Conservation (phyloP, 2,797 vertebrate species). For the Pipistrellus nathusii region DNA sequence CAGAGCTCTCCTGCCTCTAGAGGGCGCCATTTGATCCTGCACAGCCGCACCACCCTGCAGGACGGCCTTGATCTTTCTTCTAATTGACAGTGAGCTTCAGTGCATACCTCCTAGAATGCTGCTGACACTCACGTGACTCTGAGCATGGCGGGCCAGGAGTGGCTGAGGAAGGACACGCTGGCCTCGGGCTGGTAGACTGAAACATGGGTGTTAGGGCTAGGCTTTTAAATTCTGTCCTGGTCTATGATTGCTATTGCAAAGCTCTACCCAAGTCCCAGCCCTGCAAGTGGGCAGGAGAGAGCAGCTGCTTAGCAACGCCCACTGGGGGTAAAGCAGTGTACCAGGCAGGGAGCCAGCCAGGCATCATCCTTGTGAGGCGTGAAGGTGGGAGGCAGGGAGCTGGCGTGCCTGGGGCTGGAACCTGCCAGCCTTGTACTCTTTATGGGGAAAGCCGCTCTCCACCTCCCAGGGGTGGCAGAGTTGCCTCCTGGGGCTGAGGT, state of each 20-base stretch:
- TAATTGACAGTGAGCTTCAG: not conserved
- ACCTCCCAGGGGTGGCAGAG: not conserved
- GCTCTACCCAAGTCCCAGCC: not conserved
- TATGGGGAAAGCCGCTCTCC: not conserved
- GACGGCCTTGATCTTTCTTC: not conserved
- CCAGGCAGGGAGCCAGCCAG: not conserved
- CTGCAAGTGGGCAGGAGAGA: slow-evolving; percentile 49
- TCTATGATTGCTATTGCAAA: not conserved
- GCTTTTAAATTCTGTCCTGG: not conserved
- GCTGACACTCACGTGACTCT: not conserved
- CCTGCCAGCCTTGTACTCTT: not conserved
- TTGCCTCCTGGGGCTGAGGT: not conserved
- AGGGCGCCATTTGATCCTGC: slow-evolving; percentile 7
- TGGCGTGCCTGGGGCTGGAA: not conserved
- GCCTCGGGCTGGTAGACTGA: not conserved
- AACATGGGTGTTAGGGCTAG: not conserved
- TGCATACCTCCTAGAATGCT: not conserved
- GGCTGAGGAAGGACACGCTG: not conserved
- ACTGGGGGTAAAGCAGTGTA: not conserved
- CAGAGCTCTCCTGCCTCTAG: slow-evolving; percentile 42
- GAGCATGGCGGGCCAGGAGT: not conserved
- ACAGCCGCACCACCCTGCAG: not conserved
- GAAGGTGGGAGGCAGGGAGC: slow-evolving; percentile 51
- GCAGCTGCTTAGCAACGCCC: slow-evolving; percentile 45
- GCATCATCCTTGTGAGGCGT: not conserved